Conservation (phyloP, 1,140 invertebrate species). For the Brachionus rubens region DNA sequence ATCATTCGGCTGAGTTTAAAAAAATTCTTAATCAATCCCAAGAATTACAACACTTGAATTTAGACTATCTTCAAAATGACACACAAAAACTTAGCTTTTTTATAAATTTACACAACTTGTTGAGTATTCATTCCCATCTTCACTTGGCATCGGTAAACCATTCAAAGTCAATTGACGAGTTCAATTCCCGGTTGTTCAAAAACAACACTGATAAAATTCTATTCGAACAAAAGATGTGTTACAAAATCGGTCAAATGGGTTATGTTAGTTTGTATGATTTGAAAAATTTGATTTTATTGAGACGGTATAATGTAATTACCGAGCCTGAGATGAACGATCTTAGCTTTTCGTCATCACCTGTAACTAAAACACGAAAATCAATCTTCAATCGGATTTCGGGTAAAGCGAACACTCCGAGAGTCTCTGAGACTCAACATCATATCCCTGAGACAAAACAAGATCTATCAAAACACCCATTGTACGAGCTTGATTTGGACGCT, state of each 20-base stretch:
- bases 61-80: constrained; percentile 49
- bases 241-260: constrained; percentile 54
- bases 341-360: not conserved
- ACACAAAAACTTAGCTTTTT: constrained; percentile 54
- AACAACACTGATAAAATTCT: constrained; percentile 4
- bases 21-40: constrained; percentile 49
- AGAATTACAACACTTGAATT: constrained; percentile 51
- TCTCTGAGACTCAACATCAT: no score
- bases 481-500: not conserved
- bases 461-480: not conserved
- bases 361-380: not conserved
- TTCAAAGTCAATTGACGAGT: not conserved
- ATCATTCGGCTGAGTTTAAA: constrained; percentile 49
- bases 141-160: not conserved
- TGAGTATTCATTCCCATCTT: constrained; percentile 52
- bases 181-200: not conserved
- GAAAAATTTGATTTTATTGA: constrained; percentile 14
- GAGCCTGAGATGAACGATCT: no score
- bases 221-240: constrained; percentile 49
- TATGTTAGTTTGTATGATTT: constrained; percentile 49
- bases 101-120: constrained; percentile 55
- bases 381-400: no score
- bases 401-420: no score
- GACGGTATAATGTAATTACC: no score
- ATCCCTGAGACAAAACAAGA: not conserved